Conservation (phyloP, 2,888 invertebrate genomes). For the Aquatica leii region DNA sequence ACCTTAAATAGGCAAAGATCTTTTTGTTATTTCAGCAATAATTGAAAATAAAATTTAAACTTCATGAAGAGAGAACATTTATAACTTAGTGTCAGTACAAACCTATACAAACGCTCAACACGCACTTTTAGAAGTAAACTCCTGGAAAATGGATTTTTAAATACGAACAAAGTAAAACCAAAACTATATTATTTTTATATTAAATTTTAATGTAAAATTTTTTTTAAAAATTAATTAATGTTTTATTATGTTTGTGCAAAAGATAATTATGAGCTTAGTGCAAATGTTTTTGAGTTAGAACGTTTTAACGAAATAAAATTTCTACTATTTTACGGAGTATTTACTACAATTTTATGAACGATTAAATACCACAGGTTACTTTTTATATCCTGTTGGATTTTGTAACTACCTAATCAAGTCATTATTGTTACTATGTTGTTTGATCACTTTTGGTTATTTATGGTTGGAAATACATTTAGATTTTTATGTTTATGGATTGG, state of each 20-base stretch:
- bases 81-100: conserved; percentile 27
- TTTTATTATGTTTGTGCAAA: neutral
- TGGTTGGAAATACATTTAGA: too few relatives aligned
- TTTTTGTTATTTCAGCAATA: conserved; percentile 4
- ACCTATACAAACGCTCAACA: conserved; percentile 29
- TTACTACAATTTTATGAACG: conserved; percentile 41
- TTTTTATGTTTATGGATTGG: too few relatives aligned
- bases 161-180: conserved; percentile 31
- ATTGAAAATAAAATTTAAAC: conserved; percentile 17
- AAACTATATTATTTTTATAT: conserved; percentile 30
- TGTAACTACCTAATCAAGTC: conserved; percentile 16
- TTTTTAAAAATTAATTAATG: conserved; percentile 6
- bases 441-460: neutral
- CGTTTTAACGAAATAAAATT: conserved; percentile 28
- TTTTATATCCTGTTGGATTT: conserved; percentile 25
- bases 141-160: conserved; percentile 42
- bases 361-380: conserved; percentile 39
- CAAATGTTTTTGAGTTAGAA: conserved; percentile 27
- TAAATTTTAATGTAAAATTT: conserved; percentile 26
- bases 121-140: conserved; percentile 27
- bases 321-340: conserved; percentile 40
- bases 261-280: too few relatives aligned
- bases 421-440: conserved; percentile 14
- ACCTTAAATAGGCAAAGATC: too few relatives aligned
- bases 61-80: conserved; percentile 27